Base-by-base conservation (phyloP, 2,113 vertebrate species). In the Phylloscopus trochiloides region DNA sequence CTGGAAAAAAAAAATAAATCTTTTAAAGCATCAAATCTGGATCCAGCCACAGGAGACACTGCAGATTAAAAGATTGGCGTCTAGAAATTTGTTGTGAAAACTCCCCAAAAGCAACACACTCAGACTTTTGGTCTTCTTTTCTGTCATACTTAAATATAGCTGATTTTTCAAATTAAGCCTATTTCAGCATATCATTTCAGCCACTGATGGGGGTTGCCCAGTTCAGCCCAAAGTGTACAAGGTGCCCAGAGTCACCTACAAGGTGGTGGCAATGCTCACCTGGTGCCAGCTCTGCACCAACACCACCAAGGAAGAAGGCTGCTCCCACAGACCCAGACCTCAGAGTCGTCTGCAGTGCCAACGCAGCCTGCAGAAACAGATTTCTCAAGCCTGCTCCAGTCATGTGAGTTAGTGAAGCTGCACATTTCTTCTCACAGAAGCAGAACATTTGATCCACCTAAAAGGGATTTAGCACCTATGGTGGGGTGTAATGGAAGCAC, bases 31-130 rank as follows among this genome's bases (percentile, higher is more conserved):
- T 47, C 25, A 87, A 36, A 74, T 78, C 42, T 63, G 47, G 36
- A 67, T 26, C 25, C 0, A 1, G 59, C 15, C 67, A 9, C 67
- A 29, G 17, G 31, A 73, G 10, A 92, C 6, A 36, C 43, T 8
- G 17, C 18, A 68, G 59, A 77, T 90, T 90, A 54, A 92, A 94
- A 90, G 42, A 88, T 0, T 62, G 17, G 47, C 84, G 63, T 77
- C 26, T 47, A 93, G n/a, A 88, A 65, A 80, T 80, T 24, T 57
- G 57, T 74, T 77, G 38, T 86, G 65, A 88, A 86, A 94, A 59
- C 36, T 90, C 36, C 72, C 59, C 2, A 3, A 73, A 17, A 92
- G 38, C 18, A 90, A 45, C 21, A 62, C 15, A n/a, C 42, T 58
- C 25, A 51, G 71, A 76, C 34, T 77, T 85, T 0, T 65, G 6